Percentiles rank a stretch among this genome's conserved stretches.
phyloP scores from a whole-genome alignment of 2,113 vertebrate genomes.

The Elephantulus edwardii region DNA sequence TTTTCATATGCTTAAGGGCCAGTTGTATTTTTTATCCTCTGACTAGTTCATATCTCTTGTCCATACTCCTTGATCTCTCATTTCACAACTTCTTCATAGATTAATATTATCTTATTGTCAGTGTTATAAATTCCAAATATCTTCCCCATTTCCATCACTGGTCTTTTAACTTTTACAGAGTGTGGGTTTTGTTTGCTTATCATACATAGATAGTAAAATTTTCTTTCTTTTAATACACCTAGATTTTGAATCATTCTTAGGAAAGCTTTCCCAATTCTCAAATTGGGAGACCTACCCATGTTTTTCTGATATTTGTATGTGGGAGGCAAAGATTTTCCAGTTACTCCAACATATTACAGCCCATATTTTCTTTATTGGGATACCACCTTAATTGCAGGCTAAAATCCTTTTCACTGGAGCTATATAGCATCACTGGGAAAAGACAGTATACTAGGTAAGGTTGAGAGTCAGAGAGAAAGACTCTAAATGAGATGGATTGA shows the following conservation, averaged over 20 bases:
- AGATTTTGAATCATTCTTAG: background rate
- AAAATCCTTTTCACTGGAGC: background rate
- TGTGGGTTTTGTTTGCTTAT: background rate
- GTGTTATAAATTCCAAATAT: background rate
- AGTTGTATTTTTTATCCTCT: background rate
- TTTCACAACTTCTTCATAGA: background rate
- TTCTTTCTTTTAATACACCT: background rate
- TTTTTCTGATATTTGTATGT: background rate
- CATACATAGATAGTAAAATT: background rate
- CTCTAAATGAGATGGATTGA: too few relatives aligned
- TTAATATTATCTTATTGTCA: constrained; percentile 11
- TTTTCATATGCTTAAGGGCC: background rate
- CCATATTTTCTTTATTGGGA: background rate
- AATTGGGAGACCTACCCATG: background rate
- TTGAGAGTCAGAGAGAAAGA: too few relatives aligned
- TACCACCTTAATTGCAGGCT: background rate
- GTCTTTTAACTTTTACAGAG: background rate
- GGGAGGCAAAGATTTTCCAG: too few relatives aligned
- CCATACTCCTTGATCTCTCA: background rate
- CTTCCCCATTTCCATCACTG: background rate
- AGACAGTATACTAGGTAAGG: too few relatives aligned
- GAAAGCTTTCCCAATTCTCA: background rate
- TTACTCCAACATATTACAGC: background rate
- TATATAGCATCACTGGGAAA: too few relatives aligned
- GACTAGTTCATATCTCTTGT: background rate